phyloP scores from a whole-genome alignment of 2,888 invertebrate genomes.

The Melipona beecheii region DNA sequence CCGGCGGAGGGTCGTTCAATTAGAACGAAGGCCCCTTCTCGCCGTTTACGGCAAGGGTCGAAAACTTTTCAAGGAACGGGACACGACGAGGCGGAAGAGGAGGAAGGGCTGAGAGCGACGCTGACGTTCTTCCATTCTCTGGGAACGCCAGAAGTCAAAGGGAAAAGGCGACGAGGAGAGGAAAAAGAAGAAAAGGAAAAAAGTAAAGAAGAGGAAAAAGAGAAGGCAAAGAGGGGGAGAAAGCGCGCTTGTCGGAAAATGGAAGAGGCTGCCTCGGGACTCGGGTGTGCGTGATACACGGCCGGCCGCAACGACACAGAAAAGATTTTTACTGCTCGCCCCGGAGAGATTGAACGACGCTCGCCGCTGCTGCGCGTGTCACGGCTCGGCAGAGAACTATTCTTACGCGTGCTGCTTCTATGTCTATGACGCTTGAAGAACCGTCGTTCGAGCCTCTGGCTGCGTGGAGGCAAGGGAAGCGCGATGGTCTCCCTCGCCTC shows the following conservation, averaged over 20 bases:
- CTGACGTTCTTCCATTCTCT: not conserved
- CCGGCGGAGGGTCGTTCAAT: slow-evolving; percentile 72
- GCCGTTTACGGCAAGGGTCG: slow-evolving; percentile 63
- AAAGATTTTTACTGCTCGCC: slow-evolving; percentile 57
- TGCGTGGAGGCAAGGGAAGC: too few relatives aligned
- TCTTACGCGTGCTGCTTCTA: slow-evolving; percentile 35
- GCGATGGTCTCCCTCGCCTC: too few relatives aligned
- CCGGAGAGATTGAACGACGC: slow-evolving; percentile 47
- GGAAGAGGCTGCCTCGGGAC: slow-evolving; percentile 29
- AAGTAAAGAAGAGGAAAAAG: not conserved
- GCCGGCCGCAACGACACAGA: slow-evolving; percentile 54
- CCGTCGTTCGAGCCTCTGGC: too few relatives aligned
- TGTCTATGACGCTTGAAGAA: not conserved
- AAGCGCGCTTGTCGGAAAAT: slow-evolving; percentile 36
- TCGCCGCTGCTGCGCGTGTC: slow-evolving; percentile 33
- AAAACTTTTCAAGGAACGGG: slow-evolving; percentile 55
- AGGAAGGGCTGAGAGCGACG: slow-evolving; percentile 6
- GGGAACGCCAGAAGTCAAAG: slow-evolving; percentile 55
- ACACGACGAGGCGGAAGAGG: not conserved
- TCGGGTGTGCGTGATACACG: slow-evolving; percentile 50
- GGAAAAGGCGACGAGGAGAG: not conserved
- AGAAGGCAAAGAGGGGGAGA: slow-evolving; percentile 7
- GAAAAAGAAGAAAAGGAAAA: not conserved
- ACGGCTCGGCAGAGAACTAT: slow-evolving; percentile 38
- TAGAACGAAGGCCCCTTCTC: slow-evolving; percentile 63